Evolutionary conservation across 2,113 vertebrate species (phyloP).

Genomic region (Picathartes gymnocephalus): DNA sequence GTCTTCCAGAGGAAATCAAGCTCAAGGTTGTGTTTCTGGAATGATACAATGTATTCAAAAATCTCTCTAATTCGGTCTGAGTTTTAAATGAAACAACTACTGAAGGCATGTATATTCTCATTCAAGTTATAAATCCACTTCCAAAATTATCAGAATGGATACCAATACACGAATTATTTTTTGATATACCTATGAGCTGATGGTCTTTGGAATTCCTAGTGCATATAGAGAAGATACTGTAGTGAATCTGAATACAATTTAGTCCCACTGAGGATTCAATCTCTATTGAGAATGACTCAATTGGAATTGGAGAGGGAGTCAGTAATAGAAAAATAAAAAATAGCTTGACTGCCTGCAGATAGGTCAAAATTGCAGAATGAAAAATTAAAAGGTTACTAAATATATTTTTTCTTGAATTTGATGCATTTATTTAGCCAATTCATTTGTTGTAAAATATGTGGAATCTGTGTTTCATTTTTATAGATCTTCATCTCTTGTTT

Average conservation of each 20-base stretch:
- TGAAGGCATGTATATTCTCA: background rate
- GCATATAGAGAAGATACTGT: background rate
- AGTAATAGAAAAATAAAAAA: background rate
- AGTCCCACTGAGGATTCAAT: background rate
- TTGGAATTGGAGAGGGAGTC: background rate
- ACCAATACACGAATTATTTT: background rate
- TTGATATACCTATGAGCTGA: background rate
- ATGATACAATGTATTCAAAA: background rate
- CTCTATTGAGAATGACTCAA: background rate
- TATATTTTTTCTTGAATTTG: background rate
- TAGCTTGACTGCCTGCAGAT: background rate
- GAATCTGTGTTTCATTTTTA: background rate
- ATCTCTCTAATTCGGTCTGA: background rate
- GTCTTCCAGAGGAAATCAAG: background rate
- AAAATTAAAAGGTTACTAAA: background rate
- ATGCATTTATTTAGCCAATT: background rate
- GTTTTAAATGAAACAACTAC: background rate
- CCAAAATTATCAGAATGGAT: background rate
- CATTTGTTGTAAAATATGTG: background rate
- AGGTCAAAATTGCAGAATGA: background rate
- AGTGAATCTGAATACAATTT: background rate
- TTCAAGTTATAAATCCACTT: background rate
- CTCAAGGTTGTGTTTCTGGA: background rate
- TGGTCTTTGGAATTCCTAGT: background rate
- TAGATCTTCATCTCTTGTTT: background rate